Base-by-base conservation (phyloP, 92 coral and sea anemone species). In the Epizoanthus illoricatus region DNA sequence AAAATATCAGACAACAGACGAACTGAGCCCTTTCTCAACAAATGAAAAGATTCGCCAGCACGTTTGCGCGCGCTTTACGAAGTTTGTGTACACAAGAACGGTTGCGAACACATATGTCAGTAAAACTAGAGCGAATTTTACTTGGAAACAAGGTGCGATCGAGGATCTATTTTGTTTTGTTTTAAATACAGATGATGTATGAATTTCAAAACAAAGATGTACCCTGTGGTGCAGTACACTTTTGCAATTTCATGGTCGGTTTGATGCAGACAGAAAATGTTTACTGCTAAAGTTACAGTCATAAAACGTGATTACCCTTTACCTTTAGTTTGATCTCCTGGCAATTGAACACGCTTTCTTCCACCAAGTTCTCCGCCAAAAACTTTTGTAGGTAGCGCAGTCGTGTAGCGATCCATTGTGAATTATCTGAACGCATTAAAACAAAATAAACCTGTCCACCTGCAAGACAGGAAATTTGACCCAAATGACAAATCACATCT, bases 261-360 rank as follows among this genome's bases (percentile, higher is more conserved):
- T 81, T 41, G 92, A 85, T 60, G 92, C 68, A 24, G 85, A 84
- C 54, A 87, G 4, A 15, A 20, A 62, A 1, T 62, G 45, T 76
- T 56, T n/a, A 49, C 21, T 40, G 17, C 60, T 33, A 66, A 54
- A 67, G 54, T 23, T 70, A 39, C 73, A 28, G 8, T 8, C 33
- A 80, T 18, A 9, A 17, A 20, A 9, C 52, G 2, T n/a, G 17
- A 13, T 71, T 43, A 52, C 11, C 0, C 84, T 23, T 28, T 78
- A 89, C 97, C 94, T 88, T 93, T 93, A 45, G 74, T 79, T 13
- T 74, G 90, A 49, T 93, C 97, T 41, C 85, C 89, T 4, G 92
- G 85, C 5, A 93, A 85, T 33, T 93, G 97, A 17, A 87, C 94
- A 36, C 97, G 87, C 55, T 93, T 93, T 83, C 93, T 88, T 16